Evolutionary conservation across 2,113 vertebrate species (phyloP), one percentile per base, ranked within the genome.

Genomic region (Odocoileus virginianus): DNA sequence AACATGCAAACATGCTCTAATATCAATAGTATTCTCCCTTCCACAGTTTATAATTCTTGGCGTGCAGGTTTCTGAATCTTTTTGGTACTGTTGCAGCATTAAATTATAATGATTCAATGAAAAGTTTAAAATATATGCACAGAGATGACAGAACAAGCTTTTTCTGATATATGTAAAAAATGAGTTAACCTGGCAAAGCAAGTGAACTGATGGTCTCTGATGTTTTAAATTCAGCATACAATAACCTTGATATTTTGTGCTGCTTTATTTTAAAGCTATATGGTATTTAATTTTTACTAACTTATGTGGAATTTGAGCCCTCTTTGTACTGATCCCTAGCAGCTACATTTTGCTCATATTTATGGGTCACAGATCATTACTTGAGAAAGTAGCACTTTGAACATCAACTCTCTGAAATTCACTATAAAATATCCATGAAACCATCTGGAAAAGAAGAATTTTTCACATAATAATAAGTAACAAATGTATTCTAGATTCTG

Each of bases 361-460:
- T 90, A 89, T 95, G 36, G 58, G 40, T 92, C n/a, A 96, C 52
- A 97, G 54, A 90, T 95, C 47, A 96, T 90, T 94, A 95, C 74
- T 30, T 87, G 30, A 93, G 40, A 83, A 91, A 92, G 76, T 30
- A 78, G 12, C 4, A 83, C 45, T 87, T 60, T 92, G 64, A 97
- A 96, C 87, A 76, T 89, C 57, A 95, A 67, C 30, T 61, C 30
- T 89, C 25, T 91, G 79, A 79, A 93, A 85, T 55, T 84, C 54
- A 91, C 14, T 67, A 9, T 64, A 71, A 96, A 94, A 86, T 54
- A 87, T 36, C 36, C 21, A 74, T 87, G n/a, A 95, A 89, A 84
- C 57, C 58, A 95, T 60, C 21, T 89, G 40, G n/a, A 87, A 98
- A 91, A 15, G n/a, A 93, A 91, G 13, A 93, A 83, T 33, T 89